A percentile compares a stretch with the other conserved stretches of the same genome.
phyloP scores from a whole-genome alignment of 2,113 vertebrate genomes.

The Pelvicachromis taeniatus region DNA sequence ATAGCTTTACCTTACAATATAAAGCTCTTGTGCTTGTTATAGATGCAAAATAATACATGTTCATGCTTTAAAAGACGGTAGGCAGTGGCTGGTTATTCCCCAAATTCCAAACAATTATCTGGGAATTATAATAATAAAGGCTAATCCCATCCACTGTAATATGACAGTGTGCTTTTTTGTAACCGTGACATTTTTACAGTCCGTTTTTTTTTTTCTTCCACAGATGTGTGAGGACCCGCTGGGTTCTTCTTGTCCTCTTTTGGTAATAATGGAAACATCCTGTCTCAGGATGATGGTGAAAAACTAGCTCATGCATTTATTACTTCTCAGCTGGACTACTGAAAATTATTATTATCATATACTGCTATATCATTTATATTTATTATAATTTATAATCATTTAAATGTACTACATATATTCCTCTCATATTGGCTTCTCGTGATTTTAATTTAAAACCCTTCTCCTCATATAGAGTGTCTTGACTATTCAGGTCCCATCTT shows the following conservation, averaged over 20 bases:
- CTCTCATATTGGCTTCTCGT: accelerated
- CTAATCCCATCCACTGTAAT: not conserved
- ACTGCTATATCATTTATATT: not conserved
- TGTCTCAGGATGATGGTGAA: not conserved
- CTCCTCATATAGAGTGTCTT: not conserved
- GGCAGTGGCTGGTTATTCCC: accelerated
- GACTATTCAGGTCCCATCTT: not conserved
- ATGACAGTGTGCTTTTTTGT: not conserved
- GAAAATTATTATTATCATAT: not conserved
- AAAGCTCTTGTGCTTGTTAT: not conserved
- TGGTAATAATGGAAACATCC: not conserved
- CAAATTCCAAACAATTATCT: not conserved
- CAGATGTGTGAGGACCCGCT: accelerated
- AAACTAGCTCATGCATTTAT: not conserved
- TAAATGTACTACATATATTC: not conserved
- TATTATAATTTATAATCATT: not conserved
- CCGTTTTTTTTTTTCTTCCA: not conserved
- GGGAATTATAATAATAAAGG: not conserved
- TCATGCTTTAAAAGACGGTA: not conserved
- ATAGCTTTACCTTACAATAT: not conserved
- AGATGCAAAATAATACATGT: not conserved
- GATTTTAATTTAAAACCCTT: not conserved
- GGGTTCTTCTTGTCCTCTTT: not conserved
- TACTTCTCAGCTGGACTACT: not conserved
- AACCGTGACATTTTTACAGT: not conserved